A percentile compares a stretch with the other conserved stretches of the same genome.
These are phyloP conservation scores for Drosophila demipolita DNA, from an alignment of 2,888 invertebrate species.

Conservation along the genomic window DNA sequence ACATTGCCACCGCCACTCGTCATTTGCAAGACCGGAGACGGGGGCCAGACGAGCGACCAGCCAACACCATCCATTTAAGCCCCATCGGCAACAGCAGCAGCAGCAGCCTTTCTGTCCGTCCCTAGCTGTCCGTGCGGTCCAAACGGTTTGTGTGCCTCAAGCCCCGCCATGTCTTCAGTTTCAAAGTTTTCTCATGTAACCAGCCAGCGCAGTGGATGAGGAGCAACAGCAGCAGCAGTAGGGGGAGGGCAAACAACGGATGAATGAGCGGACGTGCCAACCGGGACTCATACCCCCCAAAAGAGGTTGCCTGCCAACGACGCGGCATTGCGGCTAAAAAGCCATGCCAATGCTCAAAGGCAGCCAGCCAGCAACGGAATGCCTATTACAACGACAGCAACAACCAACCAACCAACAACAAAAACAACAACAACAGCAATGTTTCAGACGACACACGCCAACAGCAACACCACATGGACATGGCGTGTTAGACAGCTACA, in stretches of 20 bases:
- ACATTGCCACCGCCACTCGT: slow-evolving; percentile 77
- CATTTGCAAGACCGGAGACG: slow-evolving; percentile 8
- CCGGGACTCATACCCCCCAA: slow-evolving; percentile 44
- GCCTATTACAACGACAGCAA: slow-evolving; percentile 60
- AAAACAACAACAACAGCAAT: slow-evolving; percentile 45
- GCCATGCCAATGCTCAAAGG: slow-evolving; percentile 73
- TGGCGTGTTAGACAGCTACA: slow-evolving; percentile 60
- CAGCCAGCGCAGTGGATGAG: slow-evolving; percentile 41
- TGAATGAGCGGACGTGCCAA: slow-evolving; percentile 74
- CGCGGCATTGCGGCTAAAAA: slow-evolving; percentile 78
- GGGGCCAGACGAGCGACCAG: slow-evolving; percentile 43
- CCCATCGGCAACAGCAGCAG: slow-evolving; percentile 44
- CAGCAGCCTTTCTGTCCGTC: slow-evolving; percentile 51
- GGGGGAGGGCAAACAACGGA: slow-evolving; percentile 59
- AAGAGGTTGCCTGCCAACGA: slow-evolving; percentile 59
- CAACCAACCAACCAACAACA: slow-evolving; percentile 44
- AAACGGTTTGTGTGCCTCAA: slow-evolving; percentile 54
- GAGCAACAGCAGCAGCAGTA: slow-evolving; percentile 1
- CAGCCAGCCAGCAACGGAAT: slow-evolving; percentile 69
- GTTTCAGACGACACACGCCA: slow-evolving; percentile 59
- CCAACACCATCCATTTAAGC: slow-evolving; percentile 67
- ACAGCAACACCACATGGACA: slow-evolving; percentile 59
- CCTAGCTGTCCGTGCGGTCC: slow-evolving; percentile 60
- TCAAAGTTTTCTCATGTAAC: slow-evolving; percentile 81
- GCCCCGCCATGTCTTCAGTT: slow-evolving; percentile 78